Evolutionary conservation across 2,888 invertebrate genomes (phyloP).

Genomic region (Ferdinandea cuprea): DNA sequence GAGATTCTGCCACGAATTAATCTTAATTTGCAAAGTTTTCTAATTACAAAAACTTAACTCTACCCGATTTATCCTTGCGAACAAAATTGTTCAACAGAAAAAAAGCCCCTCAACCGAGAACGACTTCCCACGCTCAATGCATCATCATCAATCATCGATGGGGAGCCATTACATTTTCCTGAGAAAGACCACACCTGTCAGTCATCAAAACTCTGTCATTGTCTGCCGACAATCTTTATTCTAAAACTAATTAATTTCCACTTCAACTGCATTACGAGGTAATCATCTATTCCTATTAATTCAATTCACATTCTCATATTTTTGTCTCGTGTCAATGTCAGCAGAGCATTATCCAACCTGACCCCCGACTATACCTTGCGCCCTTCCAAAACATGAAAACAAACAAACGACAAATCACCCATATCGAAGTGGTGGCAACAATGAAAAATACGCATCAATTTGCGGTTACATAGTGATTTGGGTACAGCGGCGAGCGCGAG

Average conservation of each 20-base stretch:
- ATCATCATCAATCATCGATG: neutral
- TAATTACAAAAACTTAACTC: neutral
- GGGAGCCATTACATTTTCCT: neutral
- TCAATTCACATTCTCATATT: constrained; percentile 32
- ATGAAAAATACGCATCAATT: constrained; percentile 58
- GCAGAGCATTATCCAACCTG: constrained; percentile 30
- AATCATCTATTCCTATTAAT: constrained; percentile 27
- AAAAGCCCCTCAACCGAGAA: no score
- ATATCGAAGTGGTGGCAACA: constrained; percentile 19
- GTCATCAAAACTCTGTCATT: constrained; percentile 16
- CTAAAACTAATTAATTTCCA: constrained; percentile 33
- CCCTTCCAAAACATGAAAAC: constrained; percentile 2
- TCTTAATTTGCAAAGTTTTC: neutral
- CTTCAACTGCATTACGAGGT: constrained; percentile 28
- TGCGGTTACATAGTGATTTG: constrained; percentile 47
- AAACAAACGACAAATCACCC: constrained; percentile 60
- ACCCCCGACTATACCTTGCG: constrained; percentile 25
- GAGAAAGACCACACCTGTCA: neutral
- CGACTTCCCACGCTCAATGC: neutral
- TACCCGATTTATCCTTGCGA: no score
- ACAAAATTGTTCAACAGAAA: neutral
- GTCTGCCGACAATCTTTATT: neutral
- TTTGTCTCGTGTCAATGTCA: constrained; percentile 56
- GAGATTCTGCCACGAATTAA: no score
- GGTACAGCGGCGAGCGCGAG: no score